Evolutionary conservation across 2,797 vertebrate genomes (phyloP).

Genomic region (Molossus molossus): DNA sequence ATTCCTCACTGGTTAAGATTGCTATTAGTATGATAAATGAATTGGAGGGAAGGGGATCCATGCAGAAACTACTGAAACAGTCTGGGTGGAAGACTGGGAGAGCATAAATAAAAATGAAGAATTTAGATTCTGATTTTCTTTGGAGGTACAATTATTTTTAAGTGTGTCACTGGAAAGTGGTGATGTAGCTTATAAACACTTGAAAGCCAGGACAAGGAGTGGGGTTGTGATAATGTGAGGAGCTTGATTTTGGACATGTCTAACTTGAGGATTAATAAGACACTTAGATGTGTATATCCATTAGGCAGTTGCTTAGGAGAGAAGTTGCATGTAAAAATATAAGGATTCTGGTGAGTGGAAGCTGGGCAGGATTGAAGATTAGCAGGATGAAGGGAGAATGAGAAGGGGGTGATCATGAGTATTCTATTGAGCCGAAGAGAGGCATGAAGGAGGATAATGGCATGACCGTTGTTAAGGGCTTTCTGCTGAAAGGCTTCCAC

Average conservation of each 20-base stretch:
- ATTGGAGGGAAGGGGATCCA: background rate
- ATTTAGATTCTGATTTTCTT: background rate
- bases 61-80: background rate
- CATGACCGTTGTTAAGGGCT: background rate
- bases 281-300: background rate
- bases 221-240: background rate
- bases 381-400: background rate
- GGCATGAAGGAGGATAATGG: background rate
- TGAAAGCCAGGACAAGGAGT: background rate
- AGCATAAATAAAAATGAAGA: background rate
- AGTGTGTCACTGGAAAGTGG: background rate
- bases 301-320: background rate
- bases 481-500: background rate
- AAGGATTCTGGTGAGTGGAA: background rate
- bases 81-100: background rate
- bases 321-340: background rate
- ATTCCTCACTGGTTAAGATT: constrained; percentile 31
- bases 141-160: background rate
- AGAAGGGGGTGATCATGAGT: background rate
- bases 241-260: background rate
- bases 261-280: background rate
- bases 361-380: background rate
- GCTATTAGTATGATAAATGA: background rate
- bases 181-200: background rate
- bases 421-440: background rate